Percentiles rank a stretch among this genome's conserved stretches.
phyloP scores from a whole-genome alignment of 2,888 invertebrate species.

The Melanostoma scalare region DNA sequence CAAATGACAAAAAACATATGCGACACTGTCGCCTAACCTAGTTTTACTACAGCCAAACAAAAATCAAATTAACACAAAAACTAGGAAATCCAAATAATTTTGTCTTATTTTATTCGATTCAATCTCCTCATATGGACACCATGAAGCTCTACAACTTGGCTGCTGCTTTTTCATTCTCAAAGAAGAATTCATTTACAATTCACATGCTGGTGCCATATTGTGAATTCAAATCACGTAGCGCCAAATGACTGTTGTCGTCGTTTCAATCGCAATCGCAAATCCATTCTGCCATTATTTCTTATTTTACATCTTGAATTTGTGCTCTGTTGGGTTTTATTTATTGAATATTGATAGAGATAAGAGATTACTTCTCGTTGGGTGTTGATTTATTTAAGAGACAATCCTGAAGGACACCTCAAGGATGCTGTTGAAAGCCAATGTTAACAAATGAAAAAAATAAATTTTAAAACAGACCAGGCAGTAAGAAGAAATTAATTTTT shows the following conservation, averaged over 20 bases:
- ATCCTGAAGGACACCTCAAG: not conserved
- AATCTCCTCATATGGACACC: not conserved
- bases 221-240: constrained; percentile 49
- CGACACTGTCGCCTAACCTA: not conserved
- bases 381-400: too few relatives aligned
- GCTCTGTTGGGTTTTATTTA: constrained; percentile 36
- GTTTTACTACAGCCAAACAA: not conserved
- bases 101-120: not conserved
- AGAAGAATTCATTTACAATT: constrained; percentile 29
- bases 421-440: constrained; percentile 9
- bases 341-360: constrained; percentile 19
- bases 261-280: constrained; percentile 14
- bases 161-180: not conserved
- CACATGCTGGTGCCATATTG: constrained; percentile 23
- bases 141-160: constrained; percentile 6
- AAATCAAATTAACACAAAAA: constrained; percentile 14
- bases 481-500: too few relatives aligned
- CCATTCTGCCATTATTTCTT: constrained; percentile 5
- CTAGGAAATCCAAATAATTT: not conserved
- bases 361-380: not conserved
- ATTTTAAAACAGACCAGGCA: too few relatives aligned
- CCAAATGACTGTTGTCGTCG: constrained; percentile 21
- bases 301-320: constrained; percentile 16
- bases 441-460: too few relatives aligned
- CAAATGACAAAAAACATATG: not conserved